Base-by-base conservation (phyloP, 2,797 vertebrate genomes). In the Anomalospiza imberbis region DNA sequence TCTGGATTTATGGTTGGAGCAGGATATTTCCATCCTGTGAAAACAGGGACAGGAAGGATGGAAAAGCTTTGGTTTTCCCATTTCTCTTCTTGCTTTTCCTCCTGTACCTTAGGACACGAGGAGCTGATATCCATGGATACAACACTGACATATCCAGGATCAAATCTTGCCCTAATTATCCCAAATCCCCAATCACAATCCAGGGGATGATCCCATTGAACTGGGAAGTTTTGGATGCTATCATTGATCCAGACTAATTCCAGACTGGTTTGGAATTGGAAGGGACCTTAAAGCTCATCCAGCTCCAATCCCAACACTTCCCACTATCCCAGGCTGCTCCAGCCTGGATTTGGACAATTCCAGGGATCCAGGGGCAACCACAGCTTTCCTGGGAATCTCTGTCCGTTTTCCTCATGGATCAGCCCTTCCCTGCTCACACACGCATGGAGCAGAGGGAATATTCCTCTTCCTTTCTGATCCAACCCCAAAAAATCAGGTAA, bases 131-230 rank as follows among this genome's bases (percentile, higher is more conserved):
- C 44, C 66, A 8, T 13, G 80, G 42, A 17, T 18, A 16, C 3
- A 38, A 53, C 44, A 48, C 9, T 0, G 0, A 22, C 22, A 19
- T 6, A 44, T 34, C 73, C 58, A 6, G 24, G 13, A 32, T 10
- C 4, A 2, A 26, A 51, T 15, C 53, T 74, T 54, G 18, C 21
- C 54, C 36, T 15, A 7, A 6, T 12, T 32, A 71, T 44, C 62
- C 48, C 51, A 57, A 71, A 94, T 18, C 57, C 74, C 55, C 16
- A 63, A 28, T 5, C 50, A 7, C 21, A 51, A 10, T 15, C 44
- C 21, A 14, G 42, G 24, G 74, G 42, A 32, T 54, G 32, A 65
- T 40, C 45, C 36, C 75, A n/a, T 4, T 48, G 29, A 48, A 28
- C 2, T 24, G 40, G 50, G 57, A 71, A 61, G 15, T 48, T 77